A percentile compares a stretch with the other conserved stretches of the same genome.
Evolutionary conservation across 2,888 invertebrate genomes (phyloP).

Genomic region (Seira musarum): DNA sequence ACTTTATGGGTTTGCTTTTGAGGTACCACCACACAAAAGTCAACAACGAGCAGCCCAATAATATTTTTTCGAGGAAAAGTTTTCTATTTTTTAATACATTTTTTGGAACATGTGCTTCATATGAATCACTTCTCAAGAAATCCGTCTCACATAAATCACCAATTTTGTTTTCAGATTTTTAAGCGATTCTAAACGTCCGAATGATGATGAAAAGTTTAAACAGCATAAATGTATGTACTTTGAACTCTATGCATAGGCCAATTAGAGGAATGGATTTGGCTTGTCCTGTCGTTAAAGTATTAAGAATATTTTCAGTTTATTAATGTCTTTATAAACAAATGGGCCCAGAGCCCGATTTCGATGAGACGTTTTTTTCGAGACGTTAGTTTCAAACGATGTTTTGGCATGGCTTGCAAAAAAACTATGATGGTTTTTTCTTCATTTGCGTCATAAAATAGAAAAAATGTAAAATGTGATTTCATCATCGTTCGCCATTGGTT

Average conservation of each 20-base stretch:
- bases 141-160: background rate
- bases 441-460: slow-evolving; percentile 1
- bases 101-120: background rate
- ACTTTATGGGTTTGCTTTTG: background rate
- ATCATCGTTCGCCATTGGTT: background rate
- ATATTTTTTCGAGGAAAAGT: background rate
- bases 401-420: background rate
- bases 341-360: background rate
- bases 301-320: too few species aligned
- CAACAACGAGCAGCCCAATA: too few species aligned
- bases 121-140: background rate
- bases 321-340: too few species aligned
- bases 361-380: background rate
- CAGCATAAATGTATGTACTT: background rate
- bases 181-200: background rate
- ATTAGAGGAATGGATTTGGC: too few species aligned
- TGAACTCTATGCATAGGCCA: background rate
- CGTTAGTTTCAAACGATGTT: background rate
- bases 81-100: background rate
- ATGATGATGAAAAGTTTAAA: background rate
- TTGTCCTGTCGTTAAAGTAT: too few species aligned
- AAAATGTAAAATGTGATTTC: background rate
- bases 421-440: background rate
- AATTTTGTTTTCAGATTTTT: background rate
- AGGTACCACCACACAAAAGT: background rate